phyloP scores from a whole-genome alignment of 2,797 vertebrate genomes.

The Borostomias antarcticus region DNA sequence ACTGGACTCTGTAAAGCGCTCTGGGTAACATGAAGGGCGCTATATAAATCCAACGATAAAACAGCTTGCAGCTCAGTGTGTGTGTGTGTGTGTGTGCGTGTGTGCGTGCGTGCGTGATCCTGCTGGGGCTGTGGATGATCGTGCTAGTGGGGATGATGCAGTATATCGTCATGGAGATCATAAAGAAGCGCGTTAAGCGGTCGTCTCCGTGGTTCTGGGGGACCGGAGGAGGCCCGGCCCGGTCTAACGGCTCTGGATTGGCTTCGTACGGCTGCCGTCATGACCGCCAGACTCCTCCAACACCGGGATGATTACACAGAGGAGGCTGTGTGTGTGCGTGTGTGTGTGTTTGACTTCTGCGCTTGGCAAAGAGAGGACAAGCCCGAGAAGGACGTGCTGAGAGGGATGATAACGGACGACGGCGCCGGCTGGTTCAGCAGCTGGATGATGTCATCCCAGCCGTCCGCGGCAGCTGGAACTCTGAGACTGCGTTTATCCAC shows the following conservation, averaged over 20 bases:
- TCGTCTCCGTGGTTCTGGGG: slow-evolving; percentile 49
- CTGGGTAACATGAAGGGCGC: too few relatives aligned
- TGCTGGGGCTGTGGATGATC: background rate
- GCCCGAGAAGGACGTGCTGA: slow-evolving; percentile 12
- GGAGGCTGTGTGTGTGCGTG: slow-evolving; percentile 10
- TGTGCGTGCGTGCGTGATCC: background rate
- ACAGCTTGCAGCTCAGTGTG: too few relatives aligned
- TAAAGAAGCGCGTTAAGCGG: slow-evolving; percentile 60
- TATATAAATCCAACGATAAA: too few relatives aligned
- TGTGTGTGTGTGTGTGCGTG: slow-evolving; percentile 9
- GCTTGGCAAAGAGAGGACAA: slow-evolving; percentile 20
- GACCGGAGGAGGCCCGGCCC: slow-evolving; percentile 55
- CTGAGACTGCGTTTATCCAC: too few relatives aligned
- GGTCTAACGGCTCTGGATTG: slow-evolving; percentile 56
- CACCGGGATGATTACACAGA: slow-evolving; percentile 64
- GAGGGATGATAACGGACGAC: slow-evolving; percentile 70
- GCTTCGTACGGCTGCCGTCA: slow-evolving; percentile 72
- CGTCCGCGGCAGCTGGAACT: too few relatives aligned
- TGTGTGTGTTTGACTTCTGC: slow-evolving; percentile 51
- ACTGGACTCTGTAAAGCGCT: too few relatives aligned
- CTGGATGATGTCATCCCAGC: slow-evolving; percentile 53
- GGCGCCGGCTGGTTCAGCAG: slow-evolving; percentile 64
- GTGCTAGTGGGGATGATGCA: slow-evolving; percentile 54
- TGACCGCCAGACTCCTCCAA: slow-evolving; percentile 65
- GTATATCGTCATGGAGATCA: slow-evolving; percentile 65